Evolutionary conservation across 2,113 vertebrate genomes (phyloP), one percentile per base, ranked within the genome.

Genomic region (Atherinomorus stipes): DNA sequence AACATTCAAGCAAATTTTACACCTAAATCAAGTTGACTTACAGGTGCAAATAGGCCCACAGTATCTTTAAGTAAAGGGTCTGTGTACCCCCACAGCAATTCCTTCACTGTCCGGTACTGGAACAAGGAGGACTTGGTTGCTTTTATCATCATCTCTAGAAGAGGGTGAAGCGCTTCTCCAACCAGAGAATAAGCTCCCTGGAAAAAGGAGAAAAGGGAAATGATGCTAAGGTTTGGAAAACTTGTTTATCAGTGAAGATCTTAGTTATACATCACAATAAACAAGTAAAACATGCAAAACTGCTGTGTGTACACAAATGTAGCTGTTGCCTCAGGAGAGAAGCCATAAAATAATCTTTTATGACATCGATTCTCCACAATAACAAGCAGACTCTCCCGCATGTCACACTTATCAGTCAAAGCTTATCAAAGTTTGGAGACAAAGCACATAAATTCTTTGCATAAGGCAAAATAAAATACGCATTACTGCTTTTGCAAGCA

Each of bases 61-160:
- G 1, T 50, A 0, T 0, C 9, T 0, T 74, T 13, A 54, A 94
- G 0, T 1, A 98, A 85, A 3, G 96, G 95, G 78, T 98, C 97
- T 0, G 0, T 50, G 74, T 99, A 99, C 11, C 98, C 98, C 97
- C 97, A 99, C 23, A 99, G 78, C 3, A 99, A 0, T 65, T 99
- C 97, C 47, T 71, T 95, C 64, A 99, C 91, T 19, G 91, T 94
- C 79, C 95, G 95, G 0, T 2, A 88, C 77, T 98, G 96, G 77
- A 98, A 96, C 70, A 99, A 87, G 0, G 81, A 37, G 2, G 95
- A 92, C 0, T 95, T 95, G 63, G 84, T 94, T 0, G 4, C 0
- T 7, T 90, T 91, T 22, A 98, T 93, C 45, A 87, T 1, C 0
- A 0, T 0, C 3, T 97, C 93, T 50, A 96, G 40, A 0, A 94